Evolutionary conservation across 1,140 invertebrate genomes (phyloP).

Genomic region (Heliconius congener): DNA sequence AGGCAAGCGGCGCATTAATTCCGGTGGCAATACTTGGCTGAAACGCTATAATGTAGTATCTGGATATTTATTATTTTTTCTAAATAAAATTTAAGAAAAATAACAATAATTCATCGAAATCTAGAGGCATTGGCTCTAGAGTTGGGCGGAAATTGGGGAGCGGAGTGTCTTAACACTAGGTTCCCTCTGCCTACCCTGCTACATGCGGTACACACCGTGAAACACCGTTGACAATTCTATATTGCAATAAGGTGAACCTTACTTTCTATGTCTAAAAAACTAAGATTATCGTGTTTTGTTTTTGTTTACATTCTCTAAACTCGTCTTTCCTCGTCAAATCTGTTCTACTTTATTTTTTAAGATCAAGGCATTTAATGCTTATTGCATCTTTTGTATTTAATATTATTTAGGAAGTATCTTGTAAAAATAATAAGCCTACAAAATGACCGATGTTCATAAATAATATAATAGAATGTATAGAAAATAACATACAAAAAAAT

Average conservation of each 20-base stretch:
- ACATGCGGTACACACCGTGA: background rate
- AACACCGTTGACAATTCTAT: background rate
- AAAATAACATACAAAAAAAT: too few species aligned
- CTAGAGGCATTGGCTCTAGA: too few species aligned
- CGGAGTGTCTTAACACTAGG: too few species aligned
- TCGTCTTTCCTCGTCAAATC: background rate
- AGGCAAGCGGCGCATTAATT: slow-evolving; percentile 66
- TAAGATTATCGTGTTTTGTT: background rate
- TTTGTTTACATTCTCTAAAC: background rate
- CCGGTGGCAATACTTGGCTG: slow-evolving; percentile 56
- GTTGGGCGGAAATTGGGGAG: too few species aligned
- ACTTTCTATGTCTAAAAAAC: background rate
- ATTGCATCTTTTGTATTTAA: too few species aligned
- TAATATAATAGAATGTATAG: too few species aligned
- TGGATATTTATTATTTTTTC: background rate
- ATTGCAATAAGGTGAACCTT: background rate
- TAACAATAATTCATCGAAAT: too few species aligned
- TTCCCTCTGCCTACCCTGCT: too few species aligned
- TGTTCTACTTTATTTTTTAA: background rate
- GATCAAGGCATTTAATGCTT: too few species aligned
- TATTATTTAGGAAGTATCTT: too few species aligned
- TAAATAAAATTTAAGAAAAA: background rate
- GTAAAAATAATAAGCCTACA: too few species aligned
- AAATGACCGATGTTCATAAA: too few species aligned
- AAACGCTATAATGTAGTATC: slow-evolving; percentile 16